Percentiles rank a stretch among this genome's conserved stretches.
These are phyloP conservation scores for Gymnopithys bicolor DNA, from an alignment of 2,797 vertebrate species.

Conservation along the genomic window DNA sequence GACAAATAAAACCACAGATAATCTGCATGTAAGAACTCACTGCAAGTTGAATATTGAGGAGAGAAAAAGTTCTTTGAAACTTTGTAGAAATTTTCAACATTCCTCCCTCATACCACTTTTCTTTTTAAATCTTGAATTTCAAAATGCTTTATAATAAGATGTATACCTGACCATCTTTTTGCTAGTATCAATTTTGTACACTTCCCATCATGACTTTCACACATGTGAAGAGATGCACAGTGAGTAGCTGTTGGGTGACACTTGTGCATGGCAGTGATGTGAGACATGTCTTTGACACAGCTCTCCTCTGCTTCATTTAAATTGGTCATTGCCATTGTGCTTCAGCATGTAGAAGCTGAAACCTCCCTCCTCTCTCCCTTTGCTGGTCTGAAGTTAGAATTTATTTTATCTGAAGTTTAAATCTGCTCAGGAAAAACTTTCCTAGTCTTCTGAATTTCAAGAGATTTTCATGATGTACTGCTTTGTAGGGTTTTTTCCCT, in stretches of 20 bases:
- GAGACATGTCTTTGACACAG: neutral
- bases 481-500: fast-evolving
- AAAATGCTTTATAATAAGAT: neutral
- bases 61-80: neutral
- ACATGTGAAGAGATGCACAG: neutral
- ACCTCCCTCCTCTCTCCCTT: neutral
- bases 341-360: neutral
- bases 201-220: neutral
- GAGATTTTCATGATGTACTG: neutral
- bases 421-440: neutral
- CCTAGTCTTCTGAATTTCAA: neutral
- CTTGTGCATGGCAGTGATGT: neutral
- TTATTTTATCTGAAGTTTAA: neutral
- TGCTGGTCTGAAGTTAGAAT: neutral
- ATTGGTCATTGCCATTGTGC: neutral
- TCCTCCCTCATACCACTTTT: neutral
- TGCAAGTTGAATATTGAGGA: neutral
- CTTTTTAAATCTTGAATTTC: neutral
- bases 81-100: neutral
- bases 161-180: neutral
- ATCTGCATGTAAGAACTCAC: neutral
- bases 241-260: neutral
- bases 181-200: neutral
- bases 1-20: neutral
- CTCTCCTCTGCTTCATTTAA: neutral